Percentiles rank a stretch among this genome's conserved stretches.
Evolutionary conservation across 2,113 vertebrate genomes (phyloP).

Genomic region (Notothenia coriiceps): DNA sequence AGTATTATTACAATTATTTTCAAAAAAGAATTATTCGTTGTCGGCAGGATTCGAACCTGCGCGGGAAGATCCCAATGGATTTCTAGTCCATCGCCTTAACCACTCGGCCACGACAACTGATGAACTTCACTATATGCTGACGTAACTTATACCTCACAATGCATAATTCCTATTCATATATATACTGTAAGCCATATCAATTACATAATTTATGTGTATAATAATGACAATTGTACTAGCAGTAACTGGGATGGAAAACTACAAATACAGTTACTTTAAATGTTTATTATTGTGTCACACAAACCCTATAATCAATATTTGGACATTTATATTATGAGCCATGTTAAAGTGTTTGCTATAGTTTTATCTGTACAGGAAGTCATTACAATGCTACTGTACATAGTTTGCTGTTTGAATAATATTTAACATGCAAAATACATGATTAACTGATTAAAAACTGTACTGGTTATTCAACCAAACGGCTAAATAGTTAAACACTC

Average conservation of each 20-base stretch:
- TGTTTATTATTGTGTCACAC: not conserved
- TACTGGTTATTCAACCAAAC: too few relatives aligned
- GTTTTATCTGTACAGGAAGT: not conserved
- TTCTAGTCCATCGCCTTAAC: constrained; percentile 94
- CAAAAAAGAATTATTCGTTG: constrained; percentile 74
- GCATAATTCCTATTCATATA: too few relatives aligned
- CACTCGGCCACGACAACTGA: constrained; percentile 82
- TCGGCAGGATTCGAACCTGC: constrained; percentile 99
- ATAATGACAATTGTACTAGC: not conserved
- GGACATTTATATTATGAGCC: not conserved
- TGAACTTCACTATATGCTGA: fast-evolving
- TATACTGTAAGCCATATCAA: too few relatives aligned
- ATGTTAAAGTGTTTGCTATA: not conserved
- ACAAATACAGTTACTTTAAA: not conserved
- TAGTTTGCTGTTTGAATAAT: too few relatives aligned
- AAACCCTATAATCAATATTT: not conserved
- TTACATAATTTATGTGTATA: not conserved
- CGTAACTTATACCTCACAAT: too few relatives aligned
- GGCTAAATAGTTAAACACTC: not conserved
- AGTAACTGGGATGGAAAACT: too few relatives aligned
- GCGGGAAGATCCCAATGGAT: constrained; percentile 95
- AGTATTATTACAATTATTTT: too few relatives aligned
- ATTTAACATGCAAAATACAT: not conserved
- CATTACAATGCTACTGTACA: not conserved
- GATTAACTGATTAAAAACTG: not conserved